Base-by-base conservation (phyloP, 1,140 invertebrate species). In the Galendromus occidentalis region DNA sequence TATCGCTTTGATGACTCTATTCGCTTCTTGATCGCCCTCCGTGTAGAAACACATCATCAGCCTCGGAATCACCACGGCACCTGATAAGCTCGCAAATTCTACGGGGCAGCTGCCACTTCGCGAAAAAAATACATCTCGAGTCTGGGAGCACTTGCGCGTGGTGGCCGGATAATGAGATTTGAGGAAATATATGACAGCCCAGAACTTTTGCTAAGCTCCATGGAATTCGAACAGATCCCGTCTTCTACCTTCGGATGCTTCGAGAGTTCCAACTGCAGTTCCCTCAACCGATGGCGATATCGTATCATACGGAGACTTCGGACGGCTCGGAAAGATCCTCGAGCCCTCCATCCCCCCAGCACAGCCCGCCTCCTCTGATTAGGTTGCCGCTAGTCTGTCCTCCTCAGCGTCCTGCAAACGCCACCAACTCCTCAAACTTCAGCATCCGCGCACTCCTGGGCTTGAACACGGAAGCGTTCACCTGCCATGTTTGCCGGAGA, bases 391-490 rank as follows among this genome's bases (percentile, higher is more conserved):
- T 28, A 4, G 25, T 59, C 1, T 6, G 33, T 25, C 51, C 25
- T 25, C 51, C 25, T 59, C 51, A 14, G 45, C 45, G 45, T 47
- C 45, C 18, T 28, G 18, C 14, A 17, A 59, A 17, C 25, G 51
- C 22, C 20, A 20, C 51, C n/a, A 59, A 59, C 9, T 59, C 51
- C 0, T 29, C 25, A 25, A 59, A 59, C 22, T 59, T 59, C 51
- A 59, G 51, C 22, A 59, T 59, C 33, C 51, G 51, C 2, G 51
- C 51, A 17, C 51, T 59, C 4, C 51, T 59, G 1, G 51, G 51
- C 20, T 22, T 59, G 25, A 59, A 59, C 51, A 59, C 51, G 51
- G 51, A 59, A 59, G 51, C 51, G 14, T 59, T 59, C 51, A 59
- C 51, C 20, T 59, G 51, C 25, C 51, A 59, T 33, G 51, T 59